Percentiles rank a stretch among this genome's conserved stretches.
Evolutionary conservation across 2,888 invertebrate species (phyloP).

Genomic region (Apamea crenata): DNA sequence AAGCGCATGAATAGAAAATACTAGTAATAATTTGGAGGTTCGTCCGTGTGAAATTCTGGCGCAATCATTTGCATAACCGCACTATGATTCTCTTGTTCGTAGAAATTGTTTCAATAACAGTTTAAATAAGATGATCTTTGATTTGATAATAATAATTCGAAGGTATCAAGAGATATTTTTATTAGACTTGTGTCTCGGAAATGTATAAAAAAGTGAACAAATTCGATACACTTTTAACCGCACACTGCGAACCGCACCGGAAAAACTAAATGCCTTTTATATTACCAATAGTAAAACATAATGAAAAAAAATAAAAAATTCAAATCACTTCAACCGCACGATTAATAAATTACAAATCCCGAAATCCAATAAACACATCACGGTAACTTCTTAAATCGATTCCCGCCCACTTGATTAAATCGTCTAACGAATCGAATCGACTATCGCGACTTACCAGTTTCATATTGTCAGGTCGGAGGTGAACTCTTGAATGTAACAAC

Average conservation of each 20-base stretch:
- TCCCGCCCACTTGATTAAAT: constrained; percentile 51
- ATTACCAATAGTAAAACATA: neutral
- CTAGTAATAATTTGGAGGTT: constrained; percentile 11
- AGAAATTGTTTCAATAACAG: neutral
- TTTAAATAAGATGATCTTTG: neutral
- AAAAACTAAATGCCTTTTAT: neutral
- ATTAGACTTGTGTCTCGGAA: neutral
- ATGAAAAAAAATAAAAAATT: neutral
- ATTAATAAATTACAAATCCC: neutral
- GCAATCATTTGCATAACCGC: constrained; percentile 34
- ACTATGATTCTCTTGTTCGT: neutral
- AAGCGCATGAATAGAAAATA: constrained; percentile 3
- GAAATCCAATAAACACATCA: constrained; percentile 41
- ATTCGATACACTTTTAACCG: neutral
- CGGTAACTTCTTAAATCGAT: constrained; percentile 51
- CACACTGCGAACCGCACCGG: neutral
- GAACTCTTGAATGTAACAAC: constrained; percentile 82
- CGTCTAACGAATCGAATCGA: constrained; percentile 53
- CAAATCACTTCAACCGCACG: constrained; percentile 15
- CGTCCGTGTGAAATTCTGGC: constrained; percentile 17
- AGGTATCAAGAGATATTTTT: neutral
- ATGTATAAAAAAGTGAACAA: neutral
- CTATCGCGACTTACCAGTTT: constrained; percentile 83
- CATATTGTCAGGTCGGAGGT: constrained; percentile 85
- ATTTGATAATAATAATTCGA: neutral